Conservation (phyloP, 2,113 vertebrate species). For the Emydura subglobosa region DNA sequence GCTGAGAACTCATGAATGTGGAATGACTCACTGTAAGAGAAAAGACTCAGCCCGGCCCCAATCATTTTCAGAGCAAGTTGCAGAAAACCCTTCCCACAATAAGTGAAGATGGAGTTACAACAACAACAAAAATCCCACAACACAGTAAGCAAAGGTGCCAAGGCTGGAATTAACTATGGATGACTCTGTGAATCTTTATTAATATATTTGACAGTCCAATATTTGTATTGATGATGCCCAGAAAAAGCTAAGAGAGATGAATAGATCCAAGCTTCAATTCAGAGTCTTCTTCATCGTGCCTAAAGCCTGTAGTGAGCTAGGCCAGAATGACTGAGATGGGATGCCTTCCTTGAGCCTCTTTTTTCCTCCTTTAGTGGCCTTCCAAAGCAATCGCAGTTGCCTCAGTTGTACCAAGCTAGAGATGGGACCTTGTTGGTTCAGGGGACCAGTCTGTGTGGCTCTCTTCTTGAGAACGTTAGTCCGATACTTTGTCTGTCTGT, state of each 20-base stretch:
- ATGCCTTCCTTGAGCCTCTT: not conserved
- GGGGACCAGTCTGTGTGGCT: not conserved
- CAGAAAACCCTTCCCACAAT: not conserved
- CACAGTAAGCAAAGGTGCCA: not conserved
- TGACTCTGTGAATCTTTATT: not conserved
- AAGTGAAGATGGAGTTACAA: not conserved
- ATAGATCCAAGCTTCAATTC: rapidly evolving
- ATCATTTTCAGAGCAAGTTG: not conserved
- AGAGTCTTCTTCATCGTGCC: not conserved
- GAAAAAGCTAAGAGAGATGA: not conserved
- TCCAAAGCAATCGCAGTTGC: not conserved
- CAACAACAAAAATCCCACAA: not conserved
- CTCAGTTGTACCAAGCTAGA: not conserved
- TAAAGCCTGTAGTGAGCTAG: not conserved
- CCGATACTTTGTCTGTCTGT: not conserved
- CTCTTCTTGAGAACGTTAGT: not conserved
- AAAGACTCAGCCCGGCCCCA: not conserved
- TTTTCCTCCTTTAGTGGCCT: not conserved
- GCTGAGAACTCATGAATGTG: rapidly evolving
- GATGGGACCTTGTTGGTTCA: not conserved
- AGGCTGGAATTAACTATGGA: rapidly evolving
- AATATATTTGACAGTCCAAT: not conserved
- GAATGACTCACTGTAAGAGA: not conserved
- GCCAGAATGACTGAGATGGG: not conserved
- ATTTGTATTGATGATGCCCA: not conserved